Evolutionary conservation across 2,113 vertebrate species (phyloP), one percentile per base, ranked within the genome.

Genomic region (Carassius carassius): DNA sequence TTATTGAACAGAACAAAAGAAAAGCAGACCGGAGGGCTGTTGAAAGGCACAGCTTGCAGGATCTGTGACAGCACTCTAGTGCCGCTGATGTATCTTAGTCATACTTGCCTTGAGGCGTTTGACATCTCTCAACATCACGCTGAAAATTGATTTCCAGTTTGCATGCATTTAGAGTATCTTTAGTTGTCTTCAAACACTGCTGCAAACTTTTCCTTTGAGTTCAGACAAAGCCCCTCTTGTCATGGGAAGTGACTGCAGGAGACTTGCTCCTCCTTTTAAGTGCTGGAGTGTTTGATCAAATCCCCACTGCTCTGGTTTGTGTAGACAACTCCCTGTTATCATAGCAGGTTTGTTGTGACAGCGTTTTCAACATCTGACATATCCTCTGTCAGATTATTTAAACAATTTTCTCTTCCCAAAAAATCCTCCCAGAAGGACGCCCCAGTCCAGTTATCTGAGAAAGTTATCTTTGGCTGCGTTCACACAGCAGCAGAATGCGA

Each of bases 371-470:
- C 80, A 47, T 70, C 85, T 90, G 91, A 92, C 91, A 86, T 89
- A 85, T 92, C 86, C 88, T 88, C 91, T 92, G 93, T 92, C 91
- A 85, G 92, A 90, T 92, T 56, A 83, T 63, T 85, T 76, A 85
- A 85, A 86, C 89, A 83, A 90, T 86, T 58, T 51, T 77, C 70
- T 84, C 25, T 69, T 23, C 47, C 49, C 11, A 32, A 54, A 11
- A 69, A 17, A 41, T 83, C 89, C 89, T 88, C 49, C 6, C 47
- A 82, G 74, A 84, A 29, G 86, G 80, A 91, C 90, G 89, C 91
- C 88, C 89, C 88, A 88, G 89, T 87, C 87, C 82, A 21, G 78
- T 89, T 92, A 89, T 91, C 89, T 89, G 77, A 82, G 70, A 63
- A 79, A 89, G 86, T 76, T 76, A 32, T 76, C 47, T 51, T 32